phyloP scores from a whole-genome alignment of 1,140 invertebrate genomes.

The Penaeus chinensis region DNA sequence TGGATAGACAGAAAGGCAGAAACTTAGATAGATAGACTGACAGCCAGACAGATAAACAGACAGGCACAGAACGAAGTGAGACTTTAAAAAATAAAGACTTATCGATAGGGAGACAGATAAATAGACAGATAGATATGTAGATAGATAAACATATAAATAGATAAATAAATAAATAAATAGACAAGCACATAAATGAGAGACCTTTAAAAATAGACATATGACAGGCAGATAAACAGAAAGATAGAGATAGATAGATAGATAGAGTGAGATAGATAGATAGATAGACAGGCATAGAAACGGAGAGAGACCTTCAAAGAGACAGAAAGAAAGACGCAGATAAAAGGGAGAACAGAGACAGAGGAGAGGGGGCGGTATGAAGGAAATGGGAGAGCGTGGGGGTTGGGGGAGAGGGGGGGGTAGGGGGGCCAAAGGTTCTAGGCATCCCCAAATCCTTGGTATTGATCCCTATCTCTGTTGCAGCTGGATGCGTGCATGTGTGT shows the following conservation, averaged over 20 bases:
- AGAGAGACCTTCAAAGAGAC: background rate
- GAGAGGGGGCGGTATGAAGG: background rate
- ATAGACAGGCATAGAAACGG: background rate
- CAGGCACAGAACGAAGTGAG: background rate
- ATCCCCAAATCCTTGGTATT: background rate
- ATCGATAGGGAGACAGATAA: no score
- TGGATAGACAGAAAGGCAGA: no score
- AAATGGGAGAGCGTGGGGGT: background rate
- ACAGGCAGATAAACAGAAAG: no score
- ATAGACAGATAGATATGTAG: no score
- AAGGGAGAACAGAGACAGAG: background rate
- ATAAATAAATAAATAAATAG: no score
- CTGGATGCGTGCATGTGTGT: background rate
- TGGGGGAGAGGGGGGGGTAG: background rate
- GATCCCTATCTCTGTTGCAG: slow-evolving; percentile 1
- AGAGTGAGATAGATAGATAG: no score
- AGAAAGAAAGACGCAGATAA: background rate
- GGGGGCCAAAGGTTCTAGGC: background rate
- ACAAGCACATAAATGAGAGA: no score
- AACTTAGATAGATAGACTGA: background rate
- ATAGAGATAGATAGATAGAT: no score
- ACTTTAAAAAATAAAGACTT: background rate
- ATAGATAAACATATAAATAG: no score
- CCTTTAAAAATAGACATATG: no score
- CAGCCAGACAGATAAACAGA: background rate